Percentiles rank a stretch among this genome's conserved stretches.
These are phyloP conservation scores for Acholoe squamosa DNA, from an alignment of 2,888 invertebrate genomes.

Conservation along the genomic window DNA sequence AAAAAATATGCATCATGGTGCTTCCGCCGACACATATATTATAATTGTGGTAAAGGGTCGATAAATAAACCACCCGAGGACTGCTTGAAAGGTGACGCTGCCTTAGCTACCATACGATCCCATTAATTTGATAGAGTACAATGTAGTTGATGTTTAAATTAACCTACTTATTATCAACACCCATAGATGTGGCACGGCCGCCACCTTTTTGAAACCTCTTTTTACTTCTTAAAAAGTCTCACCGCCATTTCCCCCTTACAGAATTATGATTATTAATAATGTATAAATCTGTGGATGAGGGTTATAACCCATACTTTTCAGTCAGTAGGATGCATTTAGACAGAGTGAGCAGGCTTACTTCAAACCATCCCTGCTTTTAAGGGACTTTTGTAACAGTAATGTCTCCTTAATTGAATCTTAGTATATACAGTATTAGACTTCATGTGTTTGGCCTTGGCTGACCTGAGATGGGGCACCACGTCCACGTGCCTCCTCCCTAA, in stretches of 20 bases:
- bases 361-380: too few species aligned
- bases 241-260: neutral
- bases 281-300: neutral
- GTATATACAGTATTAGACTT: neutral
- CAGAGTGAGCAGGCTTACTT: too few species aligned
- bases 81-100: neutral
- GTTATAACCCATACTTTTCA: too few species aligned
- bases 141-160: slow-evolving; percentile 10
- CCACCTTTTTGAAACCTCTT: too few species aligned
- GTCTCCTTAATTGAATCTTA: neutral
- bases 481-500: neutral
- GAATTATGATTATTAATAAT: neutral
- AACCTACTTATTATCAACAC: slow-evolving; percentile 26
- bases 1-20: slow-evolving; percentile 25
- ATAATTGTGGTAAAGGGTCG: slow-evolving; percentile 23
- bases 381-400: too few species aligned
- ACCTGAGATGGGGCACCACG: neutral
- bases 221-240: neutral
- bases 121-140: neutral
- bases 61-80: slow-evolving; percentile 23
- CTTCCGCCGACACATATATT: slow-evolving; percentile 37
- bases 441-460: slow-evolving; percentile 10
- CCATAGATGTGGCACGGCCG: neutral
- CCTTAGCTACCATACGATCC: neutral
- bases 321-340: too few species aligned